Base-by-base conservation (phyloP, 2,888 invertebrate species). In the Altica lythri region DNA sequence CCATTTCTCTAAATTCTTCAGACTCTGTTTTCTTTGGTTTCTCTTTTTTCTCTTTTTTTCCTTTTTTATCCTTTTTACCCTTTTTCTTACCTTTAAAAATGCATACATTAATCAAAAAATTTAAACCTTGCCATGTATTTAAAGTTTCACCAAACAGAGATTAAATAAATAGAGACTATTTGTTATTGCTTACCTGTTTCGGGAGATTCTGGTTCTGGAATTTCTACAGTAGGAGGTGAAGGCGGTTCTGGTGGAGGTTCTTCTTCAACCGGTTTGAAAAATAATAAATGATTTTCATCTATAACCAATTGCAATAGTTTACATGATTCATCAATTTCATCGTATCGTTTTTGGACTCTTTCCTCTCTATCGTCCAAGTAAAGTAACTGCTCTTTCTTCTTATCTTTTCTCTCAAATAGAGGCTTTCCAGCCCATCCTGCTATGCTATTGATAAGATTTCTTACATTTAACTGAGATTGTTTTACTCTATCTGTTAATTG, bases 391-490 rank as follows among this genome's bases (percentile, higher is more conserved):
- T 81, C 80, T 5, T 81, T 80, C 66, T 83, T 84, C 0, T 80
- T 78, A 63, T 88, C 87, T 66, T 86, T 89, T 14, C 95, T 78
- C 68, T 86, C 83, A 70, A 89, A 90, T 4, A 95, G 76, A 0
- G 94, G 90, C 9, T 79, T 68, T 58, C 83, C 81, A 1, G 87
- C 86, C 93, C 94, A 95, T 0, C 78, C 77, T 1, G 81, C 79
- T 17, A 90, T 84, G 43, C 80, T 80, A 0, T 74, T 69, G 1
- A 82, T 72, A 0, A 89, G 81, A 1, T 76, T 74, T 14, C 78
- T 77, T 25, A 90, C 76, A 68, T 90, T 89, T 3, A 77, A 77
- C 69, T 90, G 89, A 0, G 88, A 86, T 34, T 80, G 80, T 4
- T 83, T 75, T 2, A 90, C 82, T 13, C 90, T 80, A 47, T 81